phyloP scores from a whole-genome alignment of 2,113 vertebrate genomes.

The Cettia cetti region DNA sequence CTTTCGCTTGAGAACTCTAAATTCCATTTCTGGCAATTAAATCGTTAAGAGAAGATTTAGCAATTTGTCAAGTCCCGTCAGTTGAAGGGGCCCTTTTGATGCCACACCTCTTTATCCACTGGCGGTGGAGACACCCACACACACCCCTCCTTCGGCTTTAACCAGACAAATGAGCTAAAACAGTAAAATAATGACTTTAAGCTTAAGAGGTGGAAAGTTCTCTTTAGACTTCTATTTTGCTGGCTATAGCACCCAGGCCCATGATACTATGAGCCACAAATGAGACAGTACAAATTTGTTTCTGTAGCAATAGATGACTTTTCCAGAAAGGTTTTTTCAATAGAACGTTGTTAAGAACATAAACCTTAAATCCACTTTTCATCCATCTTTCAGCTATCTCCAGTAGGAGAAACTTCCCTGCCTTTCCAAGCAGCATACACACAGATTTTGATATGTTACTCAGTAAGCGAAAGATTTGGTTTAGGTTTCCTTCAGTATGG shows the following conservation, averaged over 20 bases:
- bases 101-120: no score
- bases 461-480: background rate
- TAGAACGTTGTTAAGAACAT: background rate
- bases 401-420: fast-evolving
- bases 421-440: background rate
- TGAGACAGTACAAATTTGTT: background rate
- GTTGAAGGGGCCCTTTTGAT: no score
- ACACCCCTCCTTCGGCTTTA: fast-evolving
- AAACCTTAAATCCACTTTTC: background rate
- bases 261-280: fast-evolving
- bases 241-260: background rate
- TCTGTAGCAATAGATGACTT: fast-evolving
- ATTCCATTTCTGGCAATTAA: background rate
- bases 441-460: background rate
- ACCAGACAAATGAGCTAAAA: background rate
- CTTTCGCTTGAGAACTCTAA: background rate
- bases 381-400: background rate
- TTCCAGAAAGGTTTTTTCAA: background rate
- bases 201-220: fast-evolving
- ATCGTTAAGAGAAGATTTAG: background rate
- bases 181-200: fast-evolving
- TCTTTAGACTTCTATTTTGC: fast-evolving
- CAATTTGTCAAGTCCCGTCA: no score
- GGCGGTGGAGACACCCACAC: background rate
- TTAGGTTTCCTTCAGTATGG: background rate